phyloP scores from a whole-genome alignment of 2,888 invertebrate genomes.

The Acleris laterana region DNA sequence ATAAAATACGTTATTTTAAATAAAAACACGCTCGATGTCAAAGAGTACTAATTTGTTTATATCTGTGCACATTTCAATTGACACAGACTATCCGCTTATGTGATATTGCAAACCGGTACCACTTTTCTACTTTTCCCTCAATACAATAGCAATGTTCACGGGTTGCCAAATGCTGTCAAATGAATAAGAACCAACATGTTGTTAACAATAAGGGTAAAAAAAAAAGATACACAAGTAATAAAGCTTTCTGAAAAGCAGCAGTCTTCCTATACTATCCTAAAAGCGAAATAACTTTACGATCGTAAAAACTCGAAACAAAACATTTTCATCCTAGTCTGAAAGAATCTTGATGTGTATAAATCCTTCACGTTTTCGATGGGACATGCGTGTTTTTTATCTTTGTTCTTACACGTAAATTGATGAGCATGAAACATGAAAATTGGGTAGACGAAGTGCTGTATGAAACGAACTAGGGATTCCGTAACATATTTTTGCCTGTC shows the following conservation, averaged over 20 bases:
- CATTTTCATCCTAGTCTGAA: conserved; percentile 21
- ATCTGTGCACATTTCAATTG: no score
- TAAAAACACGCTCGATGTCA: no score
- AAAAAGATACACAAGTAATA: no score
- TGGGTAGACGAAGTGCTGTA: not conserved
- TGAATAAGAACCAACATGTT: no score
- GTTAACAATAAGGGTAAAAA: no score
- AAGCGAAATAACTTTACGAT: not conserved
- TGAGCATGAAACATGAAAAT: conserved; percentile 6
- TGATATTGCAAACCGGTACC: no score
- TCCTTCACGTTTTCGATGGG: conserved; percentile 28
- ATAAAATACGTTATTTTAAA: no score
- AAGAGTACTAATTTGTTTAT: no score
- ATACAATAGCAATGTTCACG: no score
- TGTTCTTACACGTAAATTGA: conserved; percentile 20
- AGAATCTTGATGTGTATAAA: conserved; percentile 33
- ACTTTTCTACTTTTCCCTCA: no score
- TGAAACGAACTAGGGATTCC: conserved; percentile 1
- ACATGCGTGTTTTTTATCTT: conserved; percentile 27
- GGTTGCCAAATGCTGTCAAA: no score
- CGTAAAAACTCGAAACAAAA: conserved; percentile 27
- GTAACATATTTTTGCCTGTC: conserved; percentile 1
- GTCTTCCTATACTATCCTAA: not conserved
- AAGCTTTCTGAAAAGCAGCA: conserved; percentile 4
- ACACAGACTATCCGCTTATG: no score